phyloP scores from a whole-genome alignment of 2,113 vertebrate genomes.

The Zingel zingel region DNA sequence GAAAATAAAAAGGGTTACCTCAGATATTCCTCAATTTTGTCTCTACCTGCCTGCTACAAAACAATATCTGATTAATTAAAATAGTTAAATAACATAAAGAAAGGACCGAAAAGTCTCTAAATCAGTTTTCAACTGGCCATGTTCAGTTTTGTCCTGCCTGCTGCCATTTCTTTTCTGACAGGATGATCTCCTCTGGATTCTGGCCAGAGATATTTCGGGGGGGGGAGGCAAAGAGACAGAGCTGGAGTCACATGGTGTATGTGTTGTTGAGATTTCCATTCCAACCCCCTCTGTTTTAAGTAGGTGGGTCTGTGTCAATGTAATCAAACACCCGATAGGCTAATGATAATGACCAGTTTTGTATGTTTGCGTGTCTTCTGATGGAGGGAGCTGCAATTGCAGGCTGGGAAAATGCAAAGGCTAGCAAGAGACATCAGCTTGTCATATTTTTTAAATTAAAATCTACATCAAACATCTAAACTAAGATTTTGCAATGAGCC shows the following conservation, averaged over 20 bases:
- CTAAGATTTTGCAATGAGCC: not conserved
- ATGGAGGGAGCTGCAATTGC: not conserved
- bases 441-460: too few relatives aligned
- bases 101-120: not conserved
- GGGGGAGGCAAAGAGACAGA: not conserved
- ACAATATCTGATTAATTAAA: not conserved
- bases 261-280: not conserved
- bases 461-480: not conserved
- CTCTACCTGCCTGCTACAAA: not conserved
- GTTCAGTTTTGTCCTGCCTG: not conserved
- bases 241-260: too few relatives aligned
- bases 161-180: not conserved
- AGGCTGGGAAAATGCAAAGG: not conserved
- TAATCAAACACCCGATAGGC: not conserved
- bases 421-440: not conserved
- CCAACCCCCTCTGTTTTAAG: not conserved
- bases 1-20: not conserved
- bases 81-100: not conserved
- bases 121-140: too few relatives aligned
- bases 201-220: not conserved
- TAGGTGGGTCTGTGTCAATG: not conserved
- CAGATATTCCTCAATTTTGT: too few relatives aligned
- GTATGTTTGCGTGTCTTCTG: not conserved
- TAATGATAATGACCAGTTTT: not conserved
- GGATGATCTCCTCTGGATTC: not conserved